phyloP scores from a whole-genome alignment of 2,797 vertebrate species.

The Sus cebifrons region DNA sequence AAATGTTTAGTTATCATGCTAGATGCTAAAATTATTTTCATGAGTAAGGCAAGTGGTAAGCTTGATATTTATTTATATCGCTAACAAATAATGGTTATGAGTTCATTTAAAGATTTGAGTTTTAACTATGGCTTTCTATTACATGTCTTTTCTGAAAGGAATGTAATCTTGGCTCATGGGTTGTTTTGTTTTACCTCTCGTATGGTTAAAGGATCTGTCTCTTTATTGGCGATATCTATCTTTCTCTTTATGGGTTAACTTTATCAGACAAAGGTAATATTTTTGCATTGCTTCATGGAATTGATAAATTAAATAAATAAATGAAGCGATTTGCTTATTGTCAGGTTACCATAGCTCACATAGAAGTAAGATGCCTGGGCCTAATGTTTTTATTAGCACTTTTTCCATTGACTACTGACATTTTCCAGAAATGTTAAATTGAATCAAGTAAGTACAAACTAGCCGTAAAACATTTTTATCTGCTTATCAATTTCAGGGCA shows the following conservation, averaged over 20 bases:
- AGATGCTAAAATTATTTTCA: background rate
- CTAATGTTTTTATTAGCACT: constrained; percentile 40
- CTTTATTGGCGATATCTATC: background rate
- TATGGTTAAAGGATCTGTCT: background rate
- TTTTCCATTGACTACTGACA: background rate
- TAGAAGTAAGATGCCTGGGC: background rate
- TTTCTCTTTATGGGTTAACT: background rate
- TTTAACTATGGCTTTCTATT: background rate
- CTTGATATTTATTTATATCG: background rate
- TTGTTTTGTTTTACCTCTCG: background rate
- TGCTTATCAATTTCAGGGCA: constrained; percentile 67
- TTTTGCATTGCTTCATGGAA: constrained; percentile 51
- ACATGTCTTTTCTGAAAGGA: background rate
- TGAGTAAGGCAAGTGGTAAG: background rate
- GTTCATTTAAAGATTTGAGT: background rate
- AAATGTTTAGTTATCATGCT: background rate
- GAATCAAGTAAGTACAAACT: constrained; percentile 56
- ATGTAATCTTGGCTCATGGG: background rate
- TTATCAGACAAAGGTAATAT: constrained; percentile 37
- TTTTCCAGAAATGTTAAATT: constrained; percentile 56
- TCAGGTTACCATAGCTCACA: background rate
- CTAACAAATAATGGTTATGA: background rate
- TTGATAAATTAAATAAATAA: constrained; percentile 60
- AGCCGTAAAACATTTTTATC: constrained; percentile 63
- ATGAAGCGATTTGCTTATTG: constrained; percentile 56